Evolutionary conservation across 2,113 vertebrate species (phyloP), one percentile per base, ranked within the genome.

Genomic region (Gallinago paraguaiae): DNA sequence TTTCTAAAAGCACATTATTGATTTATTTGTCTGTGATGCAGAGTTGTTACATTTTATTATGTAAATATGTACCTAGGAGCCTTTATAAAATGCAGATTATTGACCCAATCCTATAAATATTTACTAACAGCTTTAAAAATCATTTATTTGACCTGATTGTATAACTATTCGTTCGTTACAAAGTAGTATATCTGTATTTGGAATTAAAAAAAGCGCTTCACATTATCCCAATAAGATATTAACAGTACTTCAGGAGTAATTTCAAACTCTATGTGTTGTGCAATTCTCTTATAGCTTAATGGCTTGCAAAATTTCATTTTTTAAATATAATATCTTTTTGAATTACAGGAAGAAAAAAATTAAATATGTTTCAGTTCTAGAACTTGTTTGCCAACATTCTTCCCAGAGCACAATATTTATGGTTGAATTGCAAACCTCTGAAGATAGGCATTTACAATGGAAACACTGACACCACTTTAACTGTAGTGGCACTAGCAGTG

Each of bases 401-500:
- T 60, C 75, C 75, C 60, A 72, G 37, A 96, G 77, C 67, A 95
- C 86, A 93, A 78, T 39, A 89, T 84, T 88, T 85, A 77, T 87
- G 82, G 54, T 82, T 92, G 70, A 89, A 56, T 93, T 94, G 81
- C 68, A 95, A 95, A 96, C 23, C 94, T 95, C 87, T 89, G 92
- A 87, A 97, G 89, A 91, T 75, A 93, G 45, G 93, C 41, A n/a
- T 89, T 96, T 96, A 86, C 92, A 93, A 86, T 81, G 85, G 94
- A 96, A 97, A 94, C 63, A 93, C 79, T 95, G 96, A 93, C 70
- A 97, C 74, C 3, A 2, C 41, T 79, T 95, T 90, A 93, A 87
- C 88, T 91, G 14, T 65, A 79, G 84, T 3, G 24, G 80, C 28
- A 81, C 87, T 83, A 51, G 83, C 41, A 85, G 37, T 48, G 74